Evolutionary conservation across 2,888 invertebrate species (phyloP).

Genomic region (Drosophila nr. medialis): DNA sequence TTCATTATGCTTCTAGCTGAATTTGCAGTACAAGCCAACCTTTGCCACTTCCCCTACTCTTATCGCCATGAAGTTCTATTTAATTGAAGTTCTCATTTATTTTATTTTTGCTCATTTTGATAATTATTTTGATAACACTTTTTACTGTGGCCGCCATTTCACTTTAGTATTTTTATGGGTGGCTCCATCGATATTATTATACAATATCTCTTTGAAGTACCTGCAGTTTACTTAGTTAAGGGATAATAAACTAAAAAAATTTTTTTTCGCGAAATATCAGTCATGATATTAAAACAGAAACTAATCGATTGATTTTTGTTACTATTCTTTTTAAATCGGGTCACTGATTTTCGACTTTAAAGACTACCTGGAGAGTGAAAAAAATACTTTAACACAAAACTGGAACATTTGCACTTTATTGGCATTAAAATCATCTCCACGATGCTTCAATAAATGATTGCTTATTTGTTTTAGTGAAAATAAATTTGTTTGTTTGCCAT

Average conservation of each 20-base stretch:
- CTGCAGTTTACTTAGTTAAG: background rate
- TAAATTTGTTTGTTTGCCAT: conserved; percentile 57
- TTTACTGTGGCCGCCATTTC: background rate
- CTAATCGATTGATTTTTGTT: background rate
- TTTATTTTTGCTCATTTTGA: conserved; percentile 42
- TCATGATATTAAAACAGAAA: background rate
- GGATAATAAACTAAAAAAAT: background rate
- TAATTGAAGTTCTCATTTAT: conserved; percentile 60
- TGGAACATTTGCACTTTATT: background rate
- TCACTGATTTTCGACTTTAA: background rate
- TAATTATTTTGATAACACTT: conserved; percentile 31
- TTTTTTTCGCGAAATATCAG: fast-evolving
- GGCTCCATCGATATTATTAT: background rate
- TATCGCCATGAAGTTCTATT: conserved; percentile 39
- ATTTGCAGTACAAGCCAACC: conserved; percentile 38
- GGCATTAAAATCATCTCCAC: conserved; percentile 14
- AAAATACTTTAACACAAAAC: background rate
- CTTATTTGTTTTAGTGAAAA: conserved; percentile 44
- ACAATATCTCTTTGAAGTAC: background rate
- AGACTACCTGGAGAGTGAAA: background rate
- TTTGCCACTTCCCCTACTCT: conserved; percentile 8
- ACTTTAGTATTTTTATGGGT: conserved; percentile 2
- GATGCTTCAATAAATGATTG: conserved; percentile 32
- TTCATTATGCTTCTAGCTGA: conserved; percentile 66
- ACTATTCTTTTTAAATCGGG: background rate